Percentiles rank a stretch among this genome's conserved stretches.
phyloP scores from a whole-genome alignment of 2,797 vertebrate species.

The Ataeniobius toweri region DNA sequence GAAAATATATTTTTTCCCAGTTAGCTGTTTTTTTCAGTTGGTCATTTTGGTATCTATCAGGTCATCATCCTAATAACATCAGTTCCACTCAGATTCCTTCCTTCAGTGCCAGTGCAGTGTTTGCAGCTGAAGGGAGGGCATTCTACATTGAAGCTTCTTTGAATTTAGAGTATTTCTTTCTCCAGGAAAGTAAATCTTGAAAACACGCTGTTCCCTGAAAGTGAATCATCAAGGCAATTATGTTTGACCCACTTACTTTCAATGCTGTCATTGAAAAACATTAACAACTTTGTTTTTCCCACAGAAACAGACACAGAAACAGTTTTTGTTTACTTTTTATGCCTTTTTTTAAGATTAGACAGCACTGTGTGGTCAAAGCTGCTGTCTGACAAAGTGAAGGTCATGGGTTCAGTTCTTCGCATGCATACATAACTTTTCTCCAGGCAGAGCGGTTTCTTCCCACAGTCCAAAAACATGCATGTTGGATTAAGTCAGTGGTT shows the following conservation, averaged over 20 bases:
- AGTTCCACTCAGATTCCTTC: background rate
- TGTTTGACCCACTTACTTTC: constrained; percentile 24
- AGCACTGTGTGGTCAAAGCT: background rate
- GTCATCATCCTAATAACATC: background rate
- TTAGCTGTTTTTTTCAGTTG: constrained; percentile 2
- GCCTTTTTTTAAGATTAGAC: background rate
- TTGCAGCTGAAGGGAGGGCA: constrained; percentile 1
- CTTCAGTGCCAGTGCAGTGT: background rate
- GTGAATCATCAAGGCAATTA: constrained; percentile 9
- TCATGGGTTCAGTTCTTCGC: background rate
- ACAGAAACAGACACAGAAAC: background rate
- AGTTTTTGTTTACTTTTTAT: background rate
- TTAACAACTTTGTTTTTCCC: constrained; percentile 8
- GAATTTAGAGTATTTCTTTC: background rate
- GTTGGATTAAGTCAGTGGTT: background rate
- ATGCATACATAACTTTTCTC: constrained; percentile 1
- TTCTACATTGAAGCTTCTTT: background rate
- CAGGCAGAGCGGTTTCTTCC: background rate
- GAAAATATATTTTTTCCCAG: background rate
- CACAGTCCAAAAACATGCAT: background rate
- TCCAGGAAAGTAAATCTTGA: constrained; percentile 1
- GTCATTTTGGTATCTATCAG: background rate
- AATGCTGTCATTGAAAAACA: constrained; percentile 3
- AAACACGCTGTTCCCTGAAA: constrained; percentile 20
- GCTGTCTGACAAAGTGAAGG: background rate